A percentile compares a stretch with the other conserved stretches of the same genome.
Conservation (phyloP, 1,140 invertebrate genomes). For the Archivesica marissinica region DNA sequence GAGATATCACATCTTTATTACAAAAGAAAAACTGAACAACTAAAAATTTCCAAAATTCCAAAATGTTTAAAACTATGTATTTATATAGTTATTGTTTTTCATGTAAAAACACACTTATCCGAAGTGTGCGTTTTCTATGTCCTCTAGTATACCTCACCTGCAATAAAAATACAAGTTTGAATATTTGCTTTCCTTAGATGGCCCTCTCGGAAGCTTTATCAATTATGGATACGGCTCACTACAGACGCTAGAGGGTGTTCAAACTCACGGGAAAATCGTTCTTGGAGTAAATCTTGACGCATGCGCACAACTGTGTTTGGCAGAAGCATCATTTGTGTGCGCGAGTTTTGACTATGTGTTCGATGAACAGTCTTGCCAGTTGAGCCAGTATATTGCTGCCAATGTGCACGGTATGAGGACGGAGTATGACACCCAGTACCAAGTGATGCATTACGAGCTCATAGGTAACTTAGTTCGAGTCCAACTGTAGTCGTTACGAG, state of each 20-base stretch:
- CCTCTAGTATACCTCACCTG: too few species aligned
- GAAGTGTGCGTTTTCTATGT: too few species aligned
- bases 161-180: too few species aligned
- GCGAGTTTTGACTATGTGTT: slow-evolving; percentile 80
- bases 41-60: too few species aligned
- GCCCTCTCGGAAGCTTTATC: slow-evolving; percentile 78
- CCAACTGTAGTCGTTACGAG: too few species aligned
- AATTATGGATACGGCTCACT: slow-evolving; percentile 80
- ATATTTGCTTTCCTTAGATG: slow-evolving; percentile 76
- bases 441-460: slow-evolving; percentile 80
- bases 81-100: too few species aligned
- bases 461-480: too few species aligned
- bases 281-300: slow-evolving; percentile 77
- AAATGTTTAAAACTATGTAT: too few species aligned
- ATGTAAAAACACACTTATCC: too few species aligned
- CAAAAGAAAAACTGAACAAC: too few species aligned
- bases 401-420: slow-evolving; percentile 78
- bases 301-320: slow-evolving; percentile 80
- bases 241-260: slow-evolving; percentile 72
- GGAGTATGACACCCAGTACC: slow-evolving; percentile 66
- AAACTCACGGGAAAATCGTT: slow-evolving; percentile 77
- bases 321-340: slow-evolving; percentile 78
- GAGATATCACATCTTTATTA: too few species aligned
- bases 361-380: slow-evolving; percentile 75
- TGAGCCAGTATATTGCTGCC: slow-evolving; percentile 80